Evolutionary conservation across 2,113 vertebrate genomes (phyloP).

Genomic region (Saccopteryx bilineata): DNA sequence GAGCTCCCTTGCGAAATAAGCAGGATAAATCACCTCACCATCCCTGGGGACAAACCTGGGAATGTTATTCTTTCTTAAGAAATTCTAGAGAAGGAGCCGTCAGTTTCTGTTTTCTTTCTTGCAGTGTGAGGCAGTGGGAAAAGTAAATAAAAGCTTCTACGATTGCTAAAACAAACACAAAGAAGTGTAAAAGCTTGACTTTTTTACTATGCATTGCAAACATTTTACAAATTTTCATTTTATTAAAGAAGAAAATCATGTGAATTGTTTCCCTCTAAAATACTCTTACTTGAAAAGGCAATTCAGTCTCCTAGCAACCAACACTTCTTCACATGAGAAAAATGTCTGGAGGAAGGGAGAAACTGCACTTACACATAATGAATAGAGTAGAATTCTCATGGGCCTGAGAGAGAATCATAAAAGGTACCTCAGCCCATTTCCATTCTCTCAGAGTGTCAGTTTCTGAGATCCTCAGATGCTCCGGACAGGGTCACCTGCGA

Average conservation of each 20-base stretch:
- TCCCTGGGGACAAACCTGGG: slow-evolving; percentile 43
- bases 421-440: slow-evolving; percentile 13
- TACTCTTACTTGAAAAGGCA: slow-evolving; percentile 77
- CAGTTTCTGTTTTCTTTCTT: slow-evolving; percentile 53
- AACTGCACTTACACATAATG: slow-evolving; percentile 49
- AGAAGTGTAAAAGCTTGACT: slow-evolving; percentile 51
- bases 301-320: slow-evolving; percentile 79
- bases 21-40: neutral
- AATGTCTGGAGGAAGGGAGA: slow-evolving; percentile 69
- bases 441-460: neutral
- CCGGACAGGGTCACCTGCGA: neutral
- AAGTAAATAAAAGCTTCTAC: slow-evolving; percentile 67
- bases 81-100: slow-evolving; percentile 13
- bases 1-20: slow-evolving; percentile 23
- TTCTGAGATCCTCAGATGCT: neutral
- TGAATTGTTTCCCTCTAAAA: slow-evolving; percentile 70
- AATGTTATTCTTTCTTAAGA: slow-evolving; percentile 61
- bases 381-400: slow-evolving; percentile 65
- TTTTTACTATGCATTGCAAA: slow-evolving; percentile 56
- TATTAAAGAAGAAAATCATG: slow-evolving; percentile 71
- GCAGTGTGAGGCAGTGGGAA: slow-evolving; percentile 47
- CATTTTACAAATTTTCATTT: slow-evolving; percentile 68
- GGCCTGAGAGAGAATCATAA: slow-evolving; percentile 49
- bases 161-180: slow-evolving; percentile 74
- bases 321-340: slow-evolving; percentile 74